phyloP scores from a whole-genome alignment of 2,888 invertebrate species.

The Acrobasis consociella region DNA sequence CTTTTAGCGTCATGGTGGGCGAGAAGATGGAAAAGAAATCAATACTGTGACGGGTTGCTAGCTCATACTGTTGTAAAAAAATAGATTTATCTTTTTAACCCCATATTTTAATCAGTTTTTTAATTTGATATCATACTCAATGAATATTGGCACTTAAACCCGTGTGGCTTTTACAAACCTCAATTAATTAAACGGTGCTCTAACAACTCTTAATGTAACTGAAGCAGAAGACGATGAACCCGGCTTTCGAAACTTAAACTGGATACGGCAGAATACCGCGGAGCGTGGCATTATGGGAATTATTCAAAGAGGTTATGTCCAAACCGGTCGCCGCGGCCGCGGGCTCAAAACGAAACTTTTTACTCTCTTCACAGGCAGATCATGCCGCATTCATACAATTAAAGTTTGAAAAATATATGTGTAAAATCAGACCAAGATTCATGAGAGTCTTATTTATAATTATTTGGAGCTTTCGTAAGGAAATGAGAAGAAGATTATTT shows the following conservation, averaged over 20 bases:
- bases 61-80: too few relatives aligned
- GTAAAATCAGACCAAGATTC: too few relatives aligned
- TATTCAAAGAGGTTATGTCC: conserved; percentile 17
- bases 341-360: conserved; percentile 14
- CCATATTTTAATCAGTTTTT: too few relatives aligned
- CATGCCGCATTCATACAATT: conserved; percentile 13
- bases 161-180: neutral
- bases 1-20: too few relatives aligned
- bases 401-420: neutral
- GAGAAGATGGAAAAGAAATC: too few relatives aligned
- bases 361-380: conserved; percentile 11
- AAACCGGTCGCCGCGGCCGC: conserved; percentile 16
- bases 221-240: conserved; percentile 17
- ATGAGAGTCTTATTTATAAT: too few relatives aligned
- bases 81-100: too few relatives aligned
- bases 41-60: too few relatives aligned
- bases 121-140: too few relatives aligned
- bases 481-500: too few relatives aligned
- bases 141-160: too few relatives aligned
- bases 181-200: neutral
- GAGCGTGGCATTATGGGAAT: conserved; percentile 19
- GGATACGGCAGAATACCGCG: conserved; percentile 16
- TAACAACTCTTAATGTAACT: conserved; percentile 1
- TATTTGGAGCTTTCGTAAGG: too few relatives aligned
- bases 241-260: conserved; percentile 21